phyloP scores from a whole-genome alignment of 2,797 vertebrate genomes.

The Protonibea diacanthus region DNA sequence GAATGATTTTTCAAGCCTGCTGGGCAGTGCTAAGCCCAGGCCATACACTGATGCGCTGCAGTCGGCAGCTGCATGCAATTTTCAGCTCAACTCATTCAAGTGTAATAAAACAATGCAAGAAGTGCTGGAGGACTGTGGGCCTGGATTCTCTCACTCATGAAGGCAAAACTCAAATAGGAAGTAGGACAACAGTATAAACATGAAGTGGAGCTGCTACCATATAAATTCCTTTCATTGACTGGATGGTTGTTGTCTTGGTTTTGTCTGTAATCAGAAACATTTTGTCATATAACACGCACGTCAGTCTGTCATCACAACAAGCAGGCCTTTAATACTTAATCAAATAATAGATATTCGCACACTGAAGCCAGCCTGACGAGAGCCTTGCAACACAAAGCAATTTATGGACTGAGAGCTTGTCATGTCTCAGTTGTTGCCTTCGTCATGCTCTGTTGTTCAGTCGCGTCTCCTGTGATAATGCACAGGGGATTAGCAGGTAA shows the following conservation, averaged over 20 bases:
- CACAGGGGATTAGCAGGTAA: conserved; percentile 77
- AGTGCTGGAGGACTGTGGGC: conserved; percentile 83
- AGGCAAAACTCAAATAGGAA: conserved; percentile 78
- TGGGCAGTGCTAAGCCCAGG: conserved; percentile 87
- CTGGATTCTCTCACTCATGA: conserved; percentile 87
- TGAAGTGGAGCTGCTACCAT: conserved; percentile 8
- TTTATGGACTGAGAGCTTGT: conserved; percentile 60
- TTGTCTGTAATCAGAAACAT: conserved; percentile 6
- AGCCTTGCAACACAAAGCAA: conserved; percentile 48
- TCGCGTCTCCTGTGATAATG: conserved; percentile 73
- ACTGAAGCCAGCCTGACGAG: conserved; percentile 30
- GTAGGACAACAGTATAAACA: conserved; percentile 78
- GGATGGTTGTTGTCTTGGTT: conserved; percentile 5
- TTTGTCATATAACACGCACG: conserved; percentile 20
- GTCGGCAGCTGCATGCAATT: conserved; percentile 91
- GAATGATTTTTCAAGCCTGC: conserved; percentile 88
- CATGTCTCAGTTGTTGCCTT: conserved; percentile 72
- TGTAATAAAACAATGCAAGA: conserved; percentile 93
- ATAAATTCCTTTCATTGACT: neutral
- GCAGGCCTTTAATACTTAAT: conserved; percentile 32
- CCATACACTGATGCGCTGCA: conserved; percentile 84
- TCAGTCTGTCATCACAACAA: conserved; percentile 38
- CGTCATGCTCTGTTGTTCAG: conserved; percentile 74
- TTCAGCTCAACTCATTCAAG: conserved; percentile 91
- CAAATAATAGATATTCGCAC: conserved; percentile 52